These are phyloP conservation scores for Pimephales promelas DNA, from an alignment of 2,113 vertebrate genomes.

Conservation along the genomic window DNA sequence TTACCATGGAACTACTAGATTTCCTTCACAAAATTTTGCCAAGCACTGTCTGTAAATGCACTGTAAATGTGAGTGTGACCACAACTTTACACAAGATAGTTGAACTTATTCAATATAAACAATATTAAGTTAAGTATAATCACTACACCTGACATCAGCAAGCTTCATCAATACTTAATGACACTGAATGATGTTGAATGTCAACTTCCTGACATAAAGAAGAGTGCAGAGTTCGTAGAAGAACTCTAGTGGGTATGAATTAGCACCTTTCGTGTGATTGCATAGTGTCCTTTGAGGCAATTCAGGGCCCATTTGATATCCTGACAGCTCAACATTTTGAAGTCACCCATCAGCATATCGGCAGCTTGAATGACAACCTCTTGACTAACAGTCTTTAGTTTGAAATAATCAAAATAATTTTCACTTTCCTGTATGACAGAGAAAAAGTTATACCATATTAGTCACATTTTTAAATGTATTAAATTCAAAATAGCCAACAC, in stretches of 20 bases:
- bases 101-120: neutral
- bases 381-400: slow-evolving; percentile 81
- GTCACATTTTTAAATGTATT: neutral
- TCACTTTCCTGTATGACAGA: slow-evolving; percentile 75
- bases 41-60: too few relatives aligned
- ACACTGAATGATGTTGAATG: too few relatives aligned
- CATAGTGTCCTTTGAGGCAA: slow-evolving; percentile 98
- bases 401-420: slow-evolving; percentile 90
- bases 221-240: too few relatives aligned
- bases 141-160: too few relatives aligned
- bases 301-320: slow-evolving; percentile 97
- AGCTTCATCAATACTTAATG: neutral
- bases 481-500: neutral
- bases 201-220: too few relatives aligned
- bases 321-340: slow-evolving; percentile 95
- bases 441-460: neutral
- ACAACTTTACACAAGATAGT: neutral
- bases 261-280: slow-evolving; percentile 95
- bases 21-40: neutral
- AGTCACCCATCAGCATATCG: slow-evolving; percentile 95
- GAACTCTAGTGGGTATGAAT: too few relatives aligned
- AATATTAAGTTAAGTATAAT: too few relatives aligned
- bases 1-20: too few relatives aligned
- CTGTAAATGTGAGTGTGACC: neutral
- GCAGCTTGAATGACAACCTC: slow-evolving; percentile 88